These are phyloP conservation scores for Latheticus oryzae DNA, from an alignment of 2,888 invertebrate genomes.

Conservation along the genomic window DNA sequence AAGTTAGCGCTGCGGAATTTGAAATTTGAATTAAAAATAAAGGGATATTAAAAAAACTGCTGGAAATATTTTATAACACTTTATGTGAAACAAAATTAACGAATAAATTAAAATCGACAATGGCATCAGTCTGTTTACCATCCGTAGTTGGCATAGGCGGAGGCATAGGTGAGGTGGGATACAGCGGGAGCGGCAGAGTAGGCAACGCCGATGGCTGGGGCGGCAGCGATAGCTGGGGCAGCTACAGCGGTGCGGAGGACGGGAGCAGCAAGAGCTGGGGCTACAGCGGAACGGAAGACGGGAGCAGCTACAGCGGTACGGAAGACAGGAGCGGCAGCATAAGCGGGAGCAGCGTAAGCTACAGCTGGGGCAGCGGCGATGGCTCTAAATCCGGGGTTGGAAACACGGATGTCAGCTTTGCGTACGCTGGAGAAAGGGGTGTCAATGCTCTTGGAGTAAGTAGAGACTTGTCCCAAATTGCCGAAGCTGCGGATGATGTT, in stretches of 20 bases:
- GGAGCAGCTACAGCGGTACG: conserved; percentile 41
- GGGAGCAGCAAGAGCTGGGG: conserved; percentile 46
- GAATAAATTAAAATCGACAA: conserved; percentile 8
- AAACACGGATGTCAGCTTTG: conserved; percentile 39
- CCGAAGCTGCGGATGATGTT: conserved; percentile 74
- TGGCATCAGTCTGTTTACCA: conserved; percentile 32
- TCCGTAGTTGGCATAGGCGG: conserved; percentile 51
- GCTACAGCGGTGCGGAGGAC: conserved; percentile 54
- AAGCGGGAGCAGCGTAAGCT: conserved; percentile 33
- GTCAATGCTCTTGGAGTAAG: conserved; percentile 41
- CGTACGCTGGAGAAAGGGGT: conserved; percentile 41
- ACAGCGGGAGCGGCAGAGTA: conserved; percentile 74
- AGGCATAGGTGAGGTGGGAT: conserved; percentile 71
- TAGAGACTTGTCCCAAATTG: conserved; percentile 76
- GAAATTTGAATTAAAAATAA: too few relatives aligned
- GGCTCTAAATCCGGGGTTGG: conserved; percentile 37
- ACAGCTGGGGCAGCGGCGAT: conserved; percentile 43
- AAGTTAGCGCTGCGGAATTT: too few relatives aligned
- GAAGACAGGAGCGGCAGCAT: conserved; percentile 37
- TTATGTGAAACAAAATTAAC: too few relatives aligned
- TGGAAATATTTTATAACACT: too few relatives aligned
- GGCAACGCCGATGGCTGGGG: conserved; percentile 59
- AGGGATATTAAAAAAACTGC: too few relatives aligned
- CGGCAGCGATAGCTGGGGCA: conserved; percentile 60
- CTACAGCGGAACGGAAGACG: conserved; percentile 55